phyloP scores from a whole-genome alignment of 2,888 invertebrate genomes.

The Pristionchus mayeri region DNA sequence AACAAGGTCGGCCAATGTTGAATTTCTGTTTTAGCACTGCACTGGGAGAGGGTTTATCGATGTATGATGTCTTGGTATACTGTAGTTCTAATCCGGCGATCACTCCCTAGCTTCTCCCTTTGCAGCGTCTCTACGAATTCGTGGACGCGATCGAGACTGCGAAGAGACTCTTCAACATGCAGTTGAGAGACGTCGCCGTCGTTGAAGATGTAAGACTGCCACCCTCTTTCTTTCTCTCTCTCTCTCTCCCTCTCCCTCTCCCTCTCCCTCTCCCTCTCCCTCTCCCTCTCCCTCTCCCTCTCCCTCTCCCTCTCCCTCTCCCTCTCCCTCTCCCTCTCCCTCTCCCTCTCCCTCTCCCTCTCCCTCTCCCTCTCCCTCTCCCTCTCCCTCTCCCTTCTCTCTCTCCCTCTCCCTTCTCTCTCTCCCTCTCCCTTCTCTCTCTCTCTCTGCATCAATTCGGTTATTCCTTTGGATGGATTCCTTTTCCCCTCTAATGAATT shows the following conservation, averaged over 20 bases:
- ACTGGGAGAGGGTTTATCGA: no score
- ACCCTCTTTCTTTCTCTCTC: constrained; percentile 2
- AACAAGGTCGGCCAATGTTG: constrained; percentile 40
- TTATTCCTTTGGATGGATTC: not conserved
- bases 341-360: not conserved
- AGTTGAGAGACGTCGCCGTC: constrained; percentile 93
- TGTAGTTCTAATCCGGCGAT: no score
- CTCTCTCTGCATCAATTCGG: not conserved
- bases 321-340: not conserved
- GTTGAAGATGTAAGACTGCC: constrained; percentile 95
- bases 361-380: not conserved
- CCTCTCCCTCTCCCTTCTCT: not conserved
- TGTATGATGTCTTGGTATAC: no score
- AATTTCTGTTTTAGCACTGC: constrained; percentile 41
- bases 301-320: not conserved
- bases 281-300: constrained; percentile 6
- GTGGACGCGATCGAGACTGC: constrained; percentile 87
- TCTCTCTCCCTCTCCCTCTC: not conserved
- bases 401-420: not conserved
- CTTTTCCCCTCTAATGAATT: not conserved
- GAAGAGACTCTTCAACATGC: constrained; percentile 89
- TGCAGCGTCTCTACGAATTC: constrained; percentile 78
- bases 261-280: constrained; percentile 12
- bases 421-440: constrained; percentile 23
- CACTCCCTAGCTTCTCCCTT: not conserved